phyloP scores from a whole-genome alignment of 2,888 invertebrate genomes.

The Cephus pygmeus region DNA sequence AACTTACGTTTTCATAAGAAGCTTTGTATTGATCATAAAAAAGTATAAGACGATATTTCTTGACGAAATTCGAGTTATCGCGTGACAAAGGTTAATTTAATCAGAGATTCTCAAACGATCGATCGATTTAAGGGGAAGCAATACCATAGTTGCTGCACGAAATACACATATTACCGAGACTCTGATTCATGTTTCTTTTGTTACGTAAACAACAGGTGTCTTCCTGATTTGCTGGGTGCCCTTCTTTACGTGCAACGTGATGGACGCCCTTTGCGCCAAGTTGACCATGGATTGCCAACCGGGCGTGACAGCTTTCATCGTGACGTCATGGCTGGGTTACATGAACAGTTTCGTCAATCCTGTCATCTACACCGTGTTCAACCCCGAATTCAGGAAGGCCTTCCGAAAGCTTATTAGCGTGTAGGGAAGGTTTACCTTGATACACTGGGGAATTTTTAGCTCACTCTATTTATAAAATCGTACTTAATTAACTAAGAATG shows the following conservation, averaged over 20 bases:
- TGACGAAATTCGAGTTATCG: background rate
- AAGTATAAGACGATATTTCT: background rate
- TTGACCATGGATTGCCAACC: slow-evolving; percentile 82
- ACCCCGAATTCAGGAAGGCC: slow-evolving; percentile 97
- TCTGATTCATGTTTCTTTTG: background rate
- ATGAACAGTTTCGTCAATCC: slow-evolving; percentile 96
- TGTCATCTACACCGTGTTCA: slow-evolving; percentile 94
- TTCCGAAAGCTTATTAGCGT: slow-evolving; percentile 88
- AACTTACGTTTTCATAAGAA: too few relatives aligned
- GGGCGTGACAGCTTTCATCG: slow-evolving; percentile 88
- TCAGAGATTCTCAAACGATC: background rate
- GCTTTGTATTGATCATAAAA: too few relatives aligned
- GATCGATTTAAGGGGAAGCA: background rate
- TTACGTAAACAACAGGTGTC: slow-evolving; percentile 77
- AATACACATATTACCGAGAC: background rate
- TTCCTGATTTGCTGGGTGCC: slow-evolving; percentile 99
- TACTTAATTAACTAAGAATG: background rate
- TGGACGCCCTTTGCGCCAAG: slow-evolving; percentile 96
- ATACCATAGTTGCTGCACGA: background rate
- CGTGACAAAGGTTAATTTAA: background rate
- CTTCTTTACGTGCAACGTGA: slow-evolving; percentile 97
- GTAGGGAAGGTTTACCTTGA: slow-evolving; percentile 24
- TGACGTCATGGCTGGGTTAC: slow-evolving; percentile 98
- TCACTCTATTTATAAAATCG: background rate
- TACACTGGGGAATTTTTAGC: background rate